Evolutionary conservation across 1,140 invertebrate species (phyloP), one percentile per base, ranked within the genome.

Genomic region (Hylaeus volcanicus): DNA sequence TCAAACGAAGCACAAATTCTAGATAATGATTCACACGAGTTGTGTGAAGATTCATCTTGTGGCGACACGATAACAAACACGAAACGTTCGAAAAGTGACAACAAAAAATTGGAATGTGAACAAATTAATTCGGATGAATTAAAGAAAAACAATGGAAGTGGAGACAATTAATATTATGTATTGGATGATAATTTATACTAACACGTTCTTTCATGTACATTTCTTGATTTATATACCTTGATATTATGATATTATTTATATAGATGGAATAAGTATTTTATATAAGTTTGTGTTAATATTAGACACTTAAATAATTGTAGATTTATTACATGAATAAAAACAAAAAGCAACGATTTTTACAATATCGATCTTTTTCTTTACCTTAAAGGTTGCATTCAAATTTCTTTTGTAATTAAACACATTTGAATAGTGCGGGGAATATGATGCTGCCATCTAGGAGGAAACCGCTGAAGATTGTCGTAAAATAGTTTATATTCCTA

Each of bases 141-240:
- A 15, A 14, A 45, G 5, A 53, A 48, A 4, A 43, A 65, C 2
- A n/a, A 65, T n/a, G 77, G 70, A 39, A 39, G 77, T 11, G 77
- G 77, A 3, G 77, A 79, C 37, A 2, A 26, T 61, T 76, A 12
- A 76, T 15, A 15, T 76, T 68, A 41, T 4, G n/a, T 11, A 63
- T 63, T 12, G 39, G 3, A 12, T 53, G 3, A 66, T 66, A 39
- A 3, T 39, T 74, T 63, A 14, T 41, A 41, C 26, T 51, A 37
- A 56, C 5, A 12, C 8, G 48, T n/a, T 60, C 41, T 2, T 39
- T 45, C 12, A 56, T 51, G 14, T n/a, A n/a, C 41, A 63, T 72
- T 53, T 53, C 0, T 39, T 68, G 3, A 26, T 26, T 26, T 26
- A 26, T 26, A 26, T 26, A 26, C 26, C 26, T 26, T 26, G 26